Evolutionary conservation across 2,113 vertebrate species (phyloP), one percentile per base, ranked within the genome.

Genomic region (Suncus etruscus): DNA sequence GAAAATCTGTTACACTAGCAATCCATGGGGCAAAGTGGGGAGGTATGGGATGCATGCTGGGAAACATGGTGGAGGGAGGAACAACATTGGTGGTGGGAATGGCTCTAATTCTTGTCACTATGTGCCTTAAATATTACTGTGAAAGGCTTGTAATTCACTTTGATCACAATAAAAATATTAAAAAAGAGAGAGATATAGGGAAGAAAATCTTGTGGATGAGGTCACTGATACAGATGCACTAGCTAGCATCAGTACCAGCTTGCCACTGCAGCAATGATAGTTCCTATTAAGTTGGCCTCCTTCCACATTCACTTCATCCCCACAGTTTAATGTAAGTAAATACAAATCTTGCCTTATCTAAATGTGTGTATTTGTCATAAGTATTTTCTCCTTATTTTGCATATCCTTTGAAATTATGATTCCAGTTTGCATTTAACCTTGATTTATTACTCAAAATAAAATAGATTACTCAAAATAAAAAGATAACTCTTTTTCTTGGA

Each of bases 361-460:
- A 83, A 18, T 25, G 9, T n/a, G 11, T 31, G 7, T 50, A 39
- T 39, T 39, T 39, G 16, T 77, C 32, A 25, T 74, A 81, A 70
- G 50, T 65, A 72, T 50, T 81, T 81, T 75, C 69, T 74, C 39
- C 76, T 12, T 32, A 8, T 68, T 61, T n/a, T 69, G 39, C 63
- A 29, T 75, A 48, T 7, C 70, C 29, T 83, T 70, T 78, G 72
- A 88, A 83, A 88, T 83, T 72, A 24, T 63, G 72, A 77, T 63
- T 39, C n/a, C 69, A 87, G n/a, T 83, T 77, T 22, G 54, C 39
- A 14, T 32, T 82, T 20, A 58, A 83, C 25, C 50, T 72, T 65
- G 51, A 68, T 11, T 47, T 83, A 47, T 83, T 51, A 70, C n/a
- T 50, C 79, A 83, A 70, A 83, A 76, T 39, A 77, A 8, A 39